phyloP scores from a whole-genome alignment of 2,888 invertebrate genomes.

The Balanococcus diminutus region DNA sequence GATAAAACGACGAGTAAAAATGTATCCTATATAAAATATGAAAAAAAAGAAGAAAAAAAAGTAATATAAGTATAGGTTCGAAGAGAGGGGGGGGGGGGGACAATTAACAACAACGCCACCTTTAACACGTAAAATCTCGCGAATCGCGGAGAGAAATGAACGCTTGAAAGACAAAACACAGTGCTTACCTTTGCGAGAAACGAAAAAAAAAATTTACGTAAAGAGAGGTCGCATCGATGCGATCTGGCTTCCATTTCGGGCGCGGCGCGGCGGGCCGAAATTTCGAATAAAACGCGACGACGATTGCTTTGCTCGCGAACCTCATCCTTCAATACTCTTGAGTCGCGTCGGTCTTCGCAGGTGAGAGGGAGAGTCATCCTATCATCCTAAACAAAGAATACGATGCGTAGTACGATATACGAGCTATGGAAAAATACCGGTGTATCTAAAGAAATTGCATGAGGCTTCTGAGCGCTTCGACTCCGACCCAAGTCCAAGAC shows the following conservation, averaged over 20 bases:
- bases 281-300: neutral
- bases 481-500: neutral
- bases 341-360: too few relatives aligned
- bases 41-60: conserved; percentile 10
- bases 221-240: neutral
- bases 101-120: conserved; percentile 29
- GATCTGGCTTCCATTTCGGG: neutral
- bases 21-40: conserved; percentile 13
- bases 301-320: neutral
- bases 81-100: neutral
- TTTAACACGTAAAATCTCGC: neutral
- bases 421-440: neutral
- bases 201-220: neutral
- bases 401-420: neutral
- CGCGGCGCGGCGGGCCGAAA: neutral
- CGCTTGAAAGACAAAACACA: conserved; percentile 40
- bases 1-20: conserved; percentile 38
- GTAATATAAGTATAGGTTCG: neutral
- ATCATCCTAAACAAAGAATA: neutral
- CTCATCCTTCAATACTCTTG: too few relatives aligned
- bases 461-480: neutral
- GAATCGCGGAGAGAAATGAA: neutral
- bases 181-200: conserved; percentile 17
- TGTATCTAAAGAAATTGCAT: too few relatives aligned
- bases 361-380: too few relatives aligned